Base-by-base conservation (phyloP, 1,140 invertebrate species). In the Nilaparvata lugens region DNA sequence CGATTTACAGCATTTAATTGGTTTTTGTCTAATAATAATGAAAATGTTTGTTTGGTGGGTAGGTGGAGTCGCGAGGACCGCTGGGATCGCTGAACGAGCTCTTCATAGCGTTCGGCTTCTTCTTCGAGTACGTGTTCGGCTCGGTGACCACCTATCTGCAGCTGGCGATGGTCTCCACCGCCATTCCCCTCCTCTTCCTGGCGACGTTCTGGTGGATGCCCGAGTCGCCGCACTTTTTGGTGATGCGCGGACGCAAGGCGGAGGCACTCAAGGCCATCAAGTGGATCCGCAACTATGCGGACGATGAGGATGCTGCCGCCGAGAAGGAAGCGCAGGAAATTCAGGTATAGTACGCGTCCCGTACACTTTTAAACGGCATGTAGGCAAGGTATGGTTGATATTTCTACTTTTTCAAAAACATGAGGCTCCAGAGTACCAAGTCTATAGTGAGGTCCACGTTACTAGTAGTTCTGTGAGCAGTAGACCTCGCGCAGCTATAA, bases 181-280 rank as follows among this genome's bases (percentile, higher is more conserved):
- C 74, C 0, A 70, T 84, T 19, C 77, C 84, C 0, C 70, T 83
- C 0, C 62, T 84, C 2, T 83, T 86, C 62, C 75, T 85, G 13
- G 60, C 84, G 0, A 80, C 78, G 1, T 86, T 88, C 69, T 75
- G 75, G 40, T 83, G 79, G 65, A 83, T 90, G 77, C 88, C 89
- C 0, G 89, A 93, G 72, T 88, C 88, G 11, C 88, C 90, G 0
- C 83, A 89, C 64, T 91, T 82, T 65, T 75, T 83, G 24, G 74
- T 81, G 0, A 79, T 78, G 54, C 80, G 79, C 18, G 79, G 81
- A 2, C 69, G 76, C 23, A 73, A 75, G 13, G 73, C 79, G 5
- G 79, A 84, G 62, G 88, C 89, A 0, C 75, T 76, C 24, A 72
- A 72, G 48, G 79, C 83, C 0, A 69, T 91, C 16, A n/a, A 38